phyloP scores from a whole-genome alignment of 2,888 invertebrate genomes.

The Eilema sororculum region DNA sequence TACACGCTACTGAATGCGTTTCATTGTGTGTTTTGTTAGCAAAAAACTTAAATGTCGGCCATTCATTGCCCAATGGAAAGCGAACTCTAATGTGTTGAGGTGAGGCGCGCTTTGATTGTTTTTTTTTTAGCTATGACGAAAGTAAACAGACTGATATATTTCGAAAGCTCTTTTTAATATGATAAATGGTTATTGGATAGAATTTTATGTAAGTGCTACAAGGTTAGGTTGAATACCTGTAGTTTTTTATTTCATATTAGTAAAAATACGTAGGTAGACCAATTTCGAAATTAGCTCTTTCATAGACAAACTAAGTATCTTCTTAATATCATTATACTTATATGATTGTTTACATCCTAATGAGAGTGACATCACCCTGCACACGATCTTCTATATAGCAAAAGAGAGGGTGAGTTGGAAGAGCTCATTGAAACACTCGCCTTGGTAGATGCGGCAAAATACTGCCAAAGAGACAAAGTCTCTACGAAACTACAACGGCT shows the following conservation, averaged over 20 bases:
- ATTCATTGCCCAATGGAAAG: slow-evolving; percentile 69
- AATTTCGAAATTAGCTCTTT: neutral
- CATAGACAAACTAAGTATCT: neutral
- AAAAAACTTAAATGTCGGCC: slow-evolving; percentile 76
- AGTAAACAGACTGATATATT: slow-evolving; percentile 61
- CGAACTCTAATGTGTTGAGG: slow-evolving; percentile 66
- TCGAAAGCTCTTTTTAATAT: slow-evolving; percentile 46
- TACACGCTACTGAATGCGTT: slow-evolving; percentile 67
- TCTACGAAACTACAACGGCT: too few species aligned
- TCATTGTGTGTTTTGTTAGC: slow-evolving; percentile 66
- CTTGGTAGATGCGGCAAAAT: too few species aligned
- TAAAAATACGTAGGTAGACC: neutral
- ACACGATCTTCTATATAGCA: too few species aligned
- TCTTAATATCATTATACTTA: too few species aligned
- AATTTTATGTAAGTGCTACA: slow-evolving; percentile 28
- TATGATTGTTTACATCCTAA: too few species aligned
- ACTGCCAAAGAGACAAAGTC: too few species aligned
- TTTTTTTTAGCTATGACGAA: slow-evolving; percentile 54
- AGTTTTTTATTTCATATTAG: neutral
- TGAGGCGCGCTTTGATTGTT: slow-evolving; percentile 33
- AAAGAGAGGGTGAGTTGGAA: too few species aligned
- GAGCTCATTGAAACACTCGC: too few species aligned
- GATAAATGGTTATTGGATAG: slow-evolving; percentile 26
- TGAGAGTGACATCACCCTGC: too few species aligned
- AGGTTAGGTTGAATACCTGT: slow-evolving; percentile 34